Evolutionary conservation across 2,888 invertebrate genomes (phyloP).

Genomic region (Drosophila kambysellisi): DNA sequence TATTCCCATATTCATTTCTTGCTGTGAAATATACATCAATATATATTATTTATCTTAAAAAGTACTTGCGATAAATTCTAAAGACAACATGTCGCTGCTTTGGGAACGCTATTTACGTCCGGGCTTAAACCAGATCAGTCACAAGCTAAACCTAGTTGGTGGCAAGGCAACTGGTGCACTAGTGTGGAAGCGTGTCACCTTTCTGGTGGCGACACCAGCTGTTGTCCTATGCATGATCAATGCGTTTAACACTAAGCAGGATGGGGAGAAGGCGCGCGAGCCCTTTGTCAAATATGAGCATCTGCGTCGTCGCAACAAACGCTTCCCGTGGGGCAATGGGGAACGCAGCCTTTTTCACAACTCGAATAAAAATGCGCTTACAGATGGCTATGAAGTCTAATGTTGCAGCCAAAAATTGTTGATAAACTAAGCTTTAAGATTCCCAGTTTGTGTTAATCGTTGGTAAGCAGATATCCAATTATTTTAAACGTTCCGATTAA

Average conservation of each 20-base stretch:
- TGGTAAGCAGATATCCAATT: slow-evolving; percentile 9
- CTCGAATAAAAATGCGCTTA: slow-evolving; percentile 90
- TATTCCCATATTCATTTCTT: slow-evolving; percentile 22
- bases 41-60: slow-evolving; percentile 13
- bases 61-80: slow-evolving; percentile 25
- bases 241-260: slow-evolving; percentile 86
- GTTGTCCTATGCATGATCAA: slow-evolving; percentile 90
- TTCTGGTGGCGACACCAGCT: slow-evolving; percentile 91
- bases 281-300: slow-evolving; percentile 91
- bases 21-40: slow-evolving; percentile 9
- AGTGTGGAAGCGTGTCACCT: slow-evolving; percentile 91
- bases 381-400: slow-evolving; percentile 90
- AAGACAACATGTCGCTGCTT: slow-evolving; percentile 41
- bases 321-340: slow-evolving; percentile 97
- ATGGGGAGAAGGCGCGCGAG: slow-evolving; percentile 85
- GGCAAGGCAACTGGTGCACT: slow-evolving; percentile 85
- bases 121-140: slow-evolving; percentile 9
- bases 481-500: neutral
- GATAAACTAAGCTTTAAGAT: too few species aligned
- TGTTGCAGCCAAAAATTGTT: too few species aligned
- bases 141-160: slow-evolving; percentile 10
- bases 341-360: slow-evolving; percentile 94
- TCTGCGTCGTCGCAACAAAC: slow-evolving; percentile 91
- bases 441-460: slow-evolving; percentile 1
- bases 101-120: slow-evolving; percentile 48